Base-by-base conservation (phyloP, 2,113 vertebrate species). In the Mastomys natalensis region DNA sequence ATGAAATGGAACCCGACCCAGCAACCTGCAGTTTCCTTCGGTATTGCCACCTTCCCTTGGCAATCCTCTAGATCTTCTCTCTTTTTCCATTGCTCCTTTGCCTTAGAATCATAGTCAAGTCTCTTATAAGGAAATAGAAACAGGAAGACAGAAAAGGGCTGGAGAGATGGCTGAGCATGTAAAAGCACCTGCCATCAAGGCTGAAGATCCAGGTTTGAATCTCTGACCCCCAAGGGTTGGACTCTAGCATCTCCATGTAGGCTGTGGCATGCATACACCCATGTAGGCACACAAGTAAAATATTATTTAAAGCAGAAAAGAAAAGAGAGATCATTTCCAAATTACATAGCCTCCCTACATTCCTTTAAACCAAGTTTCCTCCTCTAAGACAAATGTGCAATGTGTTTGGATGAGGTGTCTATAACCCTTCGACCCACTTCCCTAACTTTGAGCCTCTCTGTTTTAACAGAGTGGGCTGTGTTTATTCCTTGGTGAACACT, bases 11-110 rank as follows among this genome's bases (percentile, higher is more conserved):
- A 45, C 37, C 62, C 3, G 12, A 1, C 3, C 21, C 22, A 5
- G 19, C 21, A 2, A 2, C n/a, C 34, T 3, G 16, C 12, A 11
- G 1, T 24, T 68, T 74, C 3, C 17, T 74, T 64, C 29, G 0
- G 4, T 43, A 12, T 58, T 48, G 10, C 31, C 13, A 12, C 26
- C 29, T 24, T 15, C n/a, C 48, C 31, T 53, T 40, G 0, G 0
- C 7, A 37, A 12, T 90, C 26, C 24, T 13, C 5, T 37, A 4
- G 4, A 34, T 48, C 26, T n/a, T 70, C 43, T 55, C 29, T 3
- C 55, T 90, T 90, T 86, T 53, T 17, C 17, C 9, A 3, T 19
- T 31, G 2, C 7, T n/a, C 10, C 4, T 51, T 66, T 43, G 22
- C 24, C 37, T 43, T 80, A 7, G 24, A 81, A 96, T 48, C 24